Percentiles rank a stretch among this genome's conserved stretches.
Evolutionary conservation across 35 echinoderm and acorn worm genomes (phyloP).

Genomic region (Apostichopus parvimensis): DNA sequence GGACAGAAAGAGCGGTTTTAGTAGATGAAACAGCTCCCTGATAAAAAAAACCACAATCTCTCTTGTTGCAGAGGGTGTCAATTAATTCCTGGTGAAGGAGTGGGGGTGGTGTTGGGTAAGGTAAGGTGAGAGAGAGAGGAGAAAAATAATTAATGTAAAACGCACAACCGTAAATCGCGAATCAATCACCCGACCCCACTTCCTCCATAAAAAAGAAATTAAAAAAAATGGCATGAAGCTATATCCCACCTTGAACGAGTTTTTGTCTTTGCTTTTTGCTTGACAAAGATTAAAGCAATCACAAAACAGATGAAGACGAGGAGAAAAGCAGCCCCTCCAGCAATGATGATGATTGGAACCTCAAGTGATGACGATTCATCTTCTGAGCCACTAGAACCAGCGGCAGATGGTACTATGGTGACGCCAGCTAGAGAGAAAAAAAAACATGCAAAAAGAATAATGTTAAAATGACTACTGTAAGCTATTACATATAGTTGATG

Average conservation of each 20-base stretch:
- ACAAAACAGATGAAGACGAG: constrained; percentile 25
- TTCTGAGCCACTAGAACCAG: background rate
- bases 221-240: background rate
- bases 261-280: constrained; percentile 10
- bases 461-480: background rate
- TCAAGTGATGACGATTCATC: background rate
- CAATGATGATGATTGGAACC: constrained; percentile 18
- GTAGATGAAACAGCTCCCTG: too few species aligned
- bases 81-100: too few species aligned
- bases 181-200: background rate
- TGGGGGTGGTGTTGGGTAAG: too few species aligned
- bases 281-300: constrained; percentile 16
- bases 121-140: too few species aligned
- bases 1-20: too few species aligned
- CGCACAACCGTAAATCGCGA: too few species aligned
- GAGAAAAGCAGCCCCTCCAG: constrained; percentile 35
- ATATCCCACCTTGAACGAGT: background rate
- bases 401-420: background rate
- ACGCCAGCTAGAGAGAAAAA: background rate
- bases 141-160: too few species aligned
- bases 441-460: background rate
- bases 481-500: background rate
- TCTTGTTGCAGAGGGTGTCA: too few species aligned
- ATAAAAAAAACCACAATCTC: too few species aligned
- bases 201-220: background rate